Evolutionary conservation across 2,797 vertebrate genomes (phyloP).

Genomic region (Silurus lanzhouensis): DNA sequence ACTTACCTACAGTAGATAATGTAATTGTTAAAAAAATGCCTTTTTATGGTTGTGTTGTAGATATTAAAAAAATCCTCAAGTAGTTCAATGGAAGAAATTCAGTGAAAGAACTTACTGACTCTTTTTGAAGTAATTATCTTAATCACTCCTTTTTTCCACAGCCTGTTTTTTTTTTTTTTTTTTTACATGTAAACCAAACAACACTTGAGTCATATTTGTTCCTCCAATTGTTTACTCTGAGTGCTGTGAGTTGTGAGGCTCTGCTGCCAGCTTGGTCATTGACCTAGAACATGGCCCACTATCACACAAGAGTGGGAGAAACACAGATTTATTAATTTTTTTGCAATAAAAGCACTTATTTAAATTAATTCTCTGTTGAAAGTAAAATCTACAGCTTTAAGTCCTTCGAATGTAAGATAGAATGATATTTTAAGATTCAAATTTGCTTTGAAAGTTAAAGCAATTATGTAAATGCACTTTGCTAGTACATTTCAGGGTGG

Average conservation of each 20-base stretch:
- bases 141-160: neutral
- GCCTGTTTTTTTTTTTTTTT: neutral
- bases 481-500: neutral
- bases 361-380: neutral
- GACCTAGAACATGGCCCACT: neutral
- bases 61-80: neutral
- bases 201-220: slow-evolving; percentile 19
- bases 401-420: neutral
- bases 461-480: neutral
- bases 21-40: neutral
- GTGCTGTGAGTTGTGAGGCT: neutral
- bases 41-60: neutral
- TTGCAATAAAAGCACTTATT: neutral
- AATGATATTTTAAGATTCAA: neutral
- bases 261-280: slow-evolving; percentile 21
- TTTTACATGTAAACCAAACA: neutral
- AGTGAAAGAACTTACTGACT: neutral
- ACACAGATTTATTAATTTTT: neutral
- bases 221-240: slow-evolving; percentile 12
- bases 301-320: neutral
- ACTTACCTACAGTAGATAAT: neutral
- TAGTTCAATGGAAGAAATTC: neutral
- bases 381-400: neutral
- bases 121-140: neutral
- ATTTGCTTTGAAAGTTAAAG: neutral